Evolutionary conservation across 2,113 vertebrate species (phyloP).

Genomic region (Chitala chitala): DNA sequence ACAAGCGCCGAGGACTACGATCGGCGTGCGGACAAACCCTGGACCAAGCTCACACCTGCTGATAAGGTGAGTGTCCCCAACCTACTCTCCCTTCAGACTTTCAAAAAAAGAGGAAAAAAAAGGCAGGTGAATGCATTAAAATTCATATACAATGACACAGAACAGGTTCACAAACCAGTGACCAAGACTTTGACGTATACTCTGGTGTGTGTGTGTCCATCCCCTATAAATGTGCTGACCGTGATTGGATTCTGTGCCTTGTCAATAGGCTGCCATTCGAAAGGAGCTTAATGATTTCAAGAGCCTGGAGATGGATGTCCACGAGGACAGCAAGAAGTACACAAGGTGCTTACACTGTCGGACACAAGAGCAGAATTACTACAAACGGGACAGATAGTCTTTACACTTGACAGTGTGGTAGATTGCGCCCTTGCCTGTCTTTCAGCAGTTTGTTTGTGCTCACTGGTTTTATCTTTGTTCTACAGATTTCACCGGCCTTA

Average conservation of each 20-base stretch:
- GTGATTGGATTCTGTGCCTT: neutral
- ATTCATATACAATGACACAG: too few species aligned
- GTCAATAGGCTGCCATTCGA: constrained; percentile 82
- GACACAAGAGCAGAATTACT: too few species aligned
- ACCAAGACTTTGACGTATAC: neutral
- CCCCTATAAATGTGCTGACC: neutral
- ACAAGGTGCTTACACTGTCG: constrained; percentile 68
- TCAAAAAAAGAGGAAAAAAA: neutral
- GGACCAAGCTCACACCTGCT: constrained; percentile 93
- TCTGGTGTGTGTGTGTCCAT: neutral
- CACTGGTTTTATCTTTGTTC: constrained; percentile 24
- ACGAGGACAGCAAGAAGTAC: constrained; percentile 88
- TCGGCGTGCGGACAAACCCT: constrained; percentile 90
- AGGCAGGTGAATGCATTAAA: too few species aligned
- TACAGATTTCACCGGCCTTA: constrained; percentile 89
- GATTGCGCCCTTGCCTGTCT: too few species aligned
- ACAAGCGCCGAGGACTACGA: constrained; percentile 94
- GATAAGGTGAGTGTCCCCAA: constrained; percentile 75
- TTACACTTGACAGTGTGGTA: constrained; percentile 15
- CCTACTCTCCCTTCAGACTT: neutral
- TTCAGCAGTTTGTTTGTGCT: too few species aligned
- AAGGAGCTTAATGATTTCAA: constrained; percentile 97
- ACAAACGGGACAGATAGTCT: too few species aligned
- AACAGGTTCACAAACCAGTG: neutral
- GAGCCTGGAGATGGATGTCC: constrained; percentile 96